Percentiles rank a stretch among this genome's conserved stretches.
Evolutionary conservation across 2,888 invertebrate genomes (phyloP).

Genomic region (Tigriopus californicus): DNA sequence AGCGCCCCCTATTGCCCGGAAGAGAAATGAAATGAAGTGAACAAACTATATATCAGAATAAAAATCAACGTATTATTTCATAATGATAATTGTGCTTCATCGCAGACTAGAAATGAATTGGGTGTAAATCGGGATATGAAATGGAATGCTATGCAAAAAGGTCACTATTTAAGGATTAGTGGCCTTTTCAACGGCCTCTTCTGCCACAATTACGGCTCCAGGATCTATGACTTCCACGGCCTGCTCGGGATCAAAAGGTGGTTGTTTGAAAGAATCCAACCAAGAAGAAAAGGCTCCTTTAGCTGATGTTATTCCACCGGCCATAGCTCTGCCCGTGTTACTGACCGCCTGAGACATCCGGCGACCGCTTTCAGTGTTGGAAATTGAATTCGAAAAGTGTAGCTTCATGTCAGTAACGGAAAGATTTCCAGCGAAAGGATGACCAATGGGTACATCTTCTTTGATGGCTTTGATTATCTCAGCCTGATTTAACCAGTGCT

Average conservation of each 20-base stretch:
- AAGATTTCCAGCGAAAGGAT: constrained; percentile 84
- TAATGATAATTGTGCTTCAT: no score
- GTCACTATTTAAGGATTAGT: no score
- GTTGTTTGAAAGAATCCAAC: neutral
- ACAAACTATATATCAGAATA: neutral
- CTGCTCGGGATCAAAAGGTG: neutral
- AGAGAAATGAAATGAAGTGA: neutral
- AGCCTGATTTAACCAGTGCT: constrained; percentile 53
- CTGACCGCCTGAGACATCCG: constrained; percentile 81
- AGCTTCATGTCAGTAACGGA: constrained; percentile 87
- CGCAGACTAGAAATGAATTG: no score
- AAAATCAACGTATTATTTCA: neutral
- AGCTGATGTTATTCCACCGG: constrained; percentile 65
- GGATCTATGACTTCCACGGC: neutral
- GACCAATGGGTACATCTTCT: constrained; percentile 41
- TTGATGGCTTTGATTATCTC: constrained; percentile 24
- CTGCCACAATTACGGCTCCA: no score
- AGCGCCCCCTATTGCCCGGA: neutral
- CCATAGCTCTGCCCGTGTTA: constrained; percentile 62
- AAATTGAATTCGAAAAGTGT: constrained; percentile 75
- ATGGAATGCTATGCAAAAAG: no score
- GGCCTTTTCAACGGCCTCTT: no score
- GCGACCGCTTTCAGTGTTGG: constrained; percentile 75
- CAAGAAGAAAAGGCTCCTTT: constrained; percentile 51
- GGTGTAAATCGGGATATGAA: no score